Conservation (phyloP, 1,140 invertebrate species). For the Tetragonula clypearis region DNA sequence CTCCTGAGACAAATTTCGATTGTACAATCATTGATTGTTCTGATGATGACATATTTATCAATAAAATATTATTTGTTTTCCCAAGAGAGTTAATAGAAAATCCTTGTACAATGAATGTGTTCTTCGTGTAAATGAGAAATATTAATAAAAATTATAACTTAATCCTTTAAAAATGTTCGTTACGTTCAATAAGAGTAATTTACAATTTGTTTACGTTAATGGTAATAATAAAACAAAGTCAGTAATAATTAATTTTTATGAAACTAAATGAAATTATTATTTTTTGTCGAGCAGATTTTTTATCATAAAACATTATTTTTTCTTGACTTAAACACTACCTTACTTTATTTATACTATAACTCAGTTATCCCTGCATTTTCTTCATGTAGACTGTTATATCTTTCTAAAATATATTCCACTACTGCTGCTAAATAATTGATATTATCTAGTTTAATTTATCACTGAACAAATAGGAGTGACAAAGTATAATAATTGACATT, state of each 20-base stretch:
- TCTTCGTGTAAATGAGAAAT: constrained; percentile 3
- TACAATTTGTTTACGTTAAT: not conserved
- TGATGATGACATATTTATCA: constrained; percentile 49
- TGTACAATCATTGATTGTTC: constrained; percentile 81
- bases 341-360: constrained; percentile 18
- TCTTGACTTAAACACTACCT: not conserved
- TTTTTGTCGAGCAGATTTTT: not conserved
- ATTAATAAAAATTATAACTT: constrained; percentile 1
- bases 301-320: constrained; percentile 6
- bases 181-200: not conserved
- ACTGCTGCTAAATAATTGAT: not conserved
- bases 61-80: constrained; percentile 3
- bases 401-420: not conserved
- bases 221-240: not conserved
- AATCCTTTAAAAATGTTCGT: not conserved
- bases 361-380: constrained; percentile 16
- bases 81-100: constrained; percentile 5
- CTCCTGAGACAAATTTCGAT: constrained; percentile 85
- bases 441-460: constrained; percentile 8
- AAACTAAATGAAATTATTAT: not conserved
- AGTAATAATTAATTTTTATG: not conserved
- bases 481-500: constrained; percentile 30
- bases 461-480: constrained; percentile 32
- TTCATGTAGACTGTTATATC: not conserved
- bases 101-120: not conserved